These are phyloP conservation scores for Pachliopta kotzebuea DNA, from an alignment of 2,888 invertebrate species.

Conservation along the genomic window DNA sequence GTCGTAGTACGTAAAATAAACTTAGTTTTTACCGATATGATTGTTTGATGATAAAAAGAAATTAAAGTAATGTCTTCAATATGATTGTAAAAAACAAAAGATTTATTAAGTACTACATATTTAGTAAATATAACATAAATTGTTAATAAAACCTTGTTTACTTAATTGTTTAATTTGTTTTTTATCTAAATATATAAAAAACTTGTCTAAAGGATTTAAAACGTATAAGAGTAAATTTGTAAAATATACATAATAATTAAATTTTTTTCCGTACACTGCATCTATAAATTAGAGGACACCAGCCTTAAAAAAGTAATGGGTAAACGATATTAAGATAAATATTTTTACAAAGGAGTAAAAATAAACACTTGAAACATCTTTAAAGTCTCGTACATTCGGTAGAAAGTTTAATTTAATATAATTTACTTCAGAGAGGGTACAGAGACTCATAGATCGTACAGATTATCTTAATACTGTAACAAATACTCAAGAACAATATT, in stretches of 20 bases:
- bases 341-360: not conserved
- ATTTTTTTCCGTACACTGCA: no score
- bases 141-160: not conserved
- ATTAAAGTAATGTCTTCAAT: slow-evolving; percentile 10
- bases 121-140: not conserved
- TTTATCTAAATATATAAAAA: no score
- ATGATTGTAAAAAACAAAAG: slow-evolving; percentile 5
- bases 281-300: no score
- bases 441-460: not conserved
- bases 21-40: slow-evolving; percentile 26
- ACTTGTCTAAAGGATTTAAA: not conserved
- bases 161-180: no score
- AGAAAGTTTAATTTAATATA: not conserved
- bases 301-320: no score
- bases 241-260: no score
- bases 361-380: not conserved
- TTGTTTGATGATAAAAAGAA: slow-evolving; percentile 31
- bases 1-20: slow-evolving; percentile 27
- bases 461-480: not conserved
- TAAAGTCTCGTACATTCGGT: not conserved
- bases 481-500: slow-evolving; percentile 15
- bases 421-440: not conserved
- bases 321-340: not conserved
- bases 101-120: not conserved
- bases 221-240: no score